phyloP scores from a whole-genome alignment of 2,113 vertebrate genomes.

The Crotophaga sulcirostris region DNA sequence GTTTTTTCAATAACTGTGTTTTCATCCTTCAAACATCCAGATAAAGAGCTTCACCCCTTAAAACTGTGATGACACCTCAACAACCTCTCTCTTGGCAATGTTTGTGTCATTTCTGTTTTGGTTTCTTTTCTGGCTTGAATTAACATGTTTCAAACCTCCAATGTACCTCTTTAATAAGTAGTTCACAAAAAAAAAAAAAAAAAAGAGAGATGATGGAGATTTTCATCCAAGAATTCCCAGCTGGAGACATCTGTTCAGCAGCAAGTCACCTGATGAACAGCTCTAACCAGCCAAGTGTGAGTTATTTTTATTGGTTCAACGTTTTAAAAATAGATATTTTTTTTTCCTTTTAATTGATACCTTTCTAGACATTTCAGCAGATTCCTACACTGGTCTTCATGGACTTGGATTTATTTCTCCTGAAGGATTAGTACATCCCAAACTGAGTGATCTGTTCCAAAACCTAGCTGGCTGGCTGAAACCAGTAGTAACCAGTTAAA shows the following conservation, averaged over 20 bases:
- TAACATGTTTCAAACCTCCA: slow-evolving; percentile 24
- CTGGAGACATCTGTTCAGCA: slow-evolving; percentile 69
- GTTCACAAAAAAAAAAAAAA: neutral
- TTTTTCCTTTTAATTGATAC: neutral
- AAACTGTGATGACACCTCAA: slow-evolving; percentile 41
- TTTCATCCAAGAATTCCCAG: slow-evolving; percentile 53
- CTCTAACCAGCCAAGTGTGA: slow-evolving; percentile 69
- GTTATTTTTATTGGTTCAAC: slow-evolving; percentile 76
- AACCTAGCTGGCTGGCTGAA: neutral
- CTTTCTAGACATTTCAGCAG: neutral
- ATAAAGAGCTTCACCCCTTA: neutral
- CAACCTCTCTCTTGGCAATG: slow-evolving; percentile 10
- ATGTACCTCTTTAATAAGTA: slow-evolving; percentile 45
- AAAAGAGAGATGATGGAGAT: slow-evolving; percentile 14
- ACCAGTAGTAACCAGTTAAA: slow-evolving; percentile 65
- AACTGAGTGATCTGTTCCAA: neutral
- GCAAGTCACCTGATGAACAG: slow-evolving; percentile 71
- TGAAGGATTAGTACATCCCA: neutral
- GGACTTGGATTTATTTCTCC: slow-evolving; percentile 4
- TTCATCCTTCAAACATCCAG: slow-evolving; percentile 10
- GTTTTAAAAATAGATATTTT: slow-evolving; percentile 70
- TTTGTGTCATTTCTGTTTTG: slow-evolving; percentile 24
- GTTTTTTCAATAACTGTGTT: neutral
- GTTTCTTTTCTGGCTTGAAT: slow-evolving; percentile 37
- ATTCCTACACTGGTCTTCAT: neutral